Conservation (phyloP, 2,797 vertebrate genomes). For the Streptopelia turtur region DNA sequence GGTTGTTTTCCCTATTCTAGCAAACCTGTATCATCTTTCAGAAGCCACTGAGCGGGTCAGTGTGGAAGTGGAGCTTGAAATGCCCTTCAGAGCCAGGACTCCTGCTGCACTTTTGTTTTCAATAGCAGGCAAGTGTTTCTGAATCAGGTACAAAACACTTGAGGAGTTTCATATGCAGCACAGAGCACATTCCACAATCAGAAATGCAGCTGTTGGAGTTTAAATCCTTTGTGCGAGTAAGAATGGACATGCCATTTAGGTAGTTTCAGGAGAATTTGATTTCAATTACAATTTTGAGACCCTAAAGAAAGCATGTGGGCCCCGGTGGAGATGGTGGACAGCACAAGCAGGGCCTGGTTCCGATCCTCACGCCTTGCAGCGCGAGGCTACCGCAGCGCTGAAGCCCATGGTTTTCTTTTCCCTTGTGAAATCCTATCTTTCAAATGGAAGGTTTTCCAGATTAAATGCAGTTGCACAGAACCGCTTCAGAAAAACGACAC, state of each 20-base stretch:
- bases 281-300: background rate
- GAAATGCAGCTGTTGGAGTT: background rate
- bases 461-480: background rate
- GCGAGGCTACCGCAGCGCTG: background rate
- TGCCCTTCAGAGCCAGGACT: no score
- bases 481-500: background rate
- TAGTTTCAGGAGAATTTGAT: background rate
- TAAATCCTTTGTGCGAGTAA: background rate
- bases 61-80: background rate
- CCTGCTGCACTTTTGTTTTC: background rate
- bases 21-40: background rate
- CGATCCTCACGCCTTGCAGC: background rate
- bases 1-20: background rate
- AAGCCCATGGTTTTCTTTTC: background rate
- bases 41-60: background rate
- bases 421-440: background rate
- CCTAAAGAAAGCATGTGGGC: background rate
- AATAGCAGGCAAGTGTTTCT: background rate
- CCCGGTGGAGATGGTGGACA: background rate
- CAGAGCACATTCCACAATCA: background rate
- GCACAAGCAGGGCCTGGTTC: background rate
- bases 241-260: rapidly evolving
- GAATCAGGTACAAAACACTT: background rate
- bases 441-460: background rate
- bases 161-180: background rate